Conservation (phyloP, 2,797 vertebrate species). For the Cynodonichthys magdalenae region DNA sequence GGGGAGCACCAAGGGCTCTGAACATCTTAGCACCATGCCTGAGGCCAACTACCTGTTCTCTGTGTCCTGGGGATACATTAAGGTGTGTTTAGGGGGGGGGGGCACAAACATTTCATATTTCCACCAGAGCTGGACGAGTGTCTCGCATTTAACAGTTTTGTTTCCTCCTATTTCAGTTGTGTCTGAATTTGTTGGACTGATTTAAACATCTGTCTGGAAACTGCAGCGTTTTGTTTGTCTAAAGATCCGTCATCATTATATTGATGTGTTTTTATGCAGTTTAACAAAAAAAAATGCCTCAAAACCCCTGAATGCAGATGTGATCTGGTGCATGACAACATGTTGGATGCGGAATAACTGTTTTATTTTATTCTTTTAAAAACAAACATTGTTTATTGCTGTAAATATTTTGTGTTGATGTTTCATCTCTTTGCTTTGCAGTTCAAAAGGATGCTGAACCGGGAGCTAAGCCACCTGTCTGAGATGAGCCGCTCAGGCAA, state of each 20-base stretch:
- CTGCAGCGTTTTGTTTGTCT: slow-evolving; percentile 16
- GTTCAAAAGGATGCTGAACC: slow-evolving; percentile 99
- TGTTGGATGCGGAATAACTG: slow-evolving; percentile 37
- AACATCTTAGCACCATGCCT: slow-evolving; percentile 90
- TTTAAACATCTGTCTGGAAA: slow-evolving; percentile 3
- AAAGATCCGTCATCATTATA: slow-evolving; percentile 1
- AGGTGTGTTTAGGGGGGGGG: slow-evolving; percentile 85
- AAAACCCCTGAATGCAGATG: slow-evolving; percentile 33
- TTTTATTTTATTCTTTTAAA: slow-evolving; percentile 11
- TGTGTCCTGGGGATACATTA: slow-evolving; percentile 97
- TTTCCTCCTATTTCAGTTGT: slow-evolving; percentile 1
- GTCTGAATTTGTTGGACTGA: slow-evolving; percentile 2
- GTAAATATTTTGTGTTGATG: not conserved
- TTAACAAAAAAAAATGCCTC: slow-evolving; percentile 14
- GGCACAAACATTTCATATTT: slow-evolving; percentile 8
- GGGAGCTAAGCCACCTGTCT: slow-evolving; percentile 97
- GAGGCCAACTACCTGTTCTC: slow-evolving; percentile 96
- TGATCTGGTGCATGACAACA: slow-evolving; percentile 33
- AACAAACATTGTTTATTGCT: slow-evolving; percentile 7
- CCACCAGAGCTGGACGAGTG: slow-evolving; percentile 1
- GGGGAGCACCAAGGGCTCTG: slow-evolving; percentile 76
- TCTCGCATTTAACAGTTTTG: not conserved
- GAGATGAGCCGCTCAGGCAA: slow-evolving; percentile 99
- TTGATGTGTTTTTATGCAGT: slow-evolving; percentile 26
- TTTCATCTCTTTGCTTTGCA: slow-evolving; percentile 60